Base-by-base conservation (phyloP, 2,113 vertebrate species). In the Amphilophus citrinellus region DNA sequence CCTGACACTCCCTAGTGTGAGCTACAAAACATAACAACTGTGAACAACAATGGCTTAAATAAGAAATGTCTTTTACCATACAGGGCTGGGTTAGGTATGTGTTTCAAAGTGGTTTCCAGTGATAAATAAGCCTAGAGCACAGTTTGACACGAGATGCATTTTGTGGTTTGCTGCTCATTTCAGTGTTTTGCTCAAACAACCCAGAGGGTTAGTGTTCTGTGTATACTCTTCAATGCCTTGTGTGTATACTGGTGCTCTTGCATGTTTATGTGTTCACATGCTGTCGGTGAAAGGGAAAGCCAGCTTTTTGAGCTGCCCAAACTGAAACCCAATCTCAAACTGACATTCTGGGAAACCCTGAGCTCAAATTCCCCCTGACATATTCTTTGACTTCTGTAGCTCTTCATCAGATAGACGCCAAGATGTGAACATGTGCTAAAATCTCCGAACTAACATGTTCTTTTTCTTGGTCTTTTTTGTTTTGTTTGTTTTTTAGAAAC, bases 401-500 rank as follows among this genome's bases (percentile, higher is more conserved):
- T 53, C 66, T 50, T 76, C 53, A 53, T 79, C 77, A 82, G 20
- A 47, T 30, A 62, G 14, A 85, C 57, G 66, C 50, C 39, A 50
- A 68, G 42, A 82, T 61, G 68, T 82, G 53, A 88, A 61, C 17
- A 10, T 10, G 22, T 7, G 22, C 14, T 22, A 27, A 75, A 18
- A 58, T 44, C 9, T 59, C 71, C 61, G 78, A 44, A 81, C 47
- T 15, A 68, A 83, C 44, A 76, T 61, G 27, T 42, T 10, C 44
- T 63, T 71, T 62, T 37, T 47, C 6, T 2, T 30, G 10, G 2
- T 10, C 10, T 10, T 42, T 10, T 47, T 13, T 17, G 24, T 71
- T 18, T 71, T 5, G 18, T 68, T 68, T 50, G n/a, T 87, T 35
- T 65, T 37, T 61, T 94, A 98, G 97, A 98, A 97, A 93, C 97